Conservation (phyloP, 2,888 invertebrate genomes). For the Leptinotarsa juncta region DNA sequence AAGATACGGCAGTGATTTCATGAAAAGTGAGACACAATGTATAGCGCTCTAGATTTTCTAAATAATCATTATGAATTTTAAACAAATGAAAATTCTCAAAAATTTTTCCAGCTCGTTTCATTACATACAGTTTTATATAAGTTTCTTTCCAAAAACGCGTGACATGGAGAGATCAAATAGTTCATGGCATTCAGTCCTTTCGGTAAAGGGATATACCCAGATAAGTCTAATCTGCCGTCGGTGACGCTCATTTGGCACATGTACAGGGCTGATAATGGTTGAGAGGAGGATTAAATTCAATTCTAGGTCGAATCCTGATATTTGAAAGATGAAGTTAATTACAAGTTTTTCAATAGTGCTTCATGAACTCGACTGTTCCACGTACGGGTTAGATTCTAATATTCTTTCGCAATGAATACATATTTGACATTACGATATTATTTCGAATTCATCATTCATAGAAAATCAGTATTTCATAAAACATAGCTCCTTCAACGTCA, state of each 20-base stretch:
- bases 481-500: no score
- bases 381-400: neutral
- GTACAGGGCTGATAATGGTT: conserved; percentile 20
- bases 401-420: no score
- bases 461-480: no score
- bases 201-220: conserved; percentile 28
- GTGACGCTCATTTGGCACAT: conserved; percentile 34
- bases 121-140: neutral
- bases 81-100: no score
- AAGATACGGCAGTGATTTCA: no score
- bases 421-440: no score
- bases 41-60: no score
- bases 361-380: neutral
- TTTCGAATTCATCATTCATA: no score
- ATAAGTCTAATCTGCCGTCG: conserved; percentile 32
- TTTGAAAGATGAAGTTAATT: conserved; percentile 19
- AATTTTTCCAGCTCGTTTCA: no score
- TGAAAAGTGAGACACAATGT: no score
- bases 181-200: conserved; percentile 8
- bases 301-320: conserved; percentile 16
- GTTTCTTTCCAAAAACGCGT: neutral
- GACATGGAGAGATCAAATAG: neutral
- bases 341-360: neutral
- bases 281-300: conserved; percentile 6
- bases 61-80: no score